Evolutionary conservation across 2,797 vertebrate species (phyloP).

Genomic region (Remorina albescens): DNA sequence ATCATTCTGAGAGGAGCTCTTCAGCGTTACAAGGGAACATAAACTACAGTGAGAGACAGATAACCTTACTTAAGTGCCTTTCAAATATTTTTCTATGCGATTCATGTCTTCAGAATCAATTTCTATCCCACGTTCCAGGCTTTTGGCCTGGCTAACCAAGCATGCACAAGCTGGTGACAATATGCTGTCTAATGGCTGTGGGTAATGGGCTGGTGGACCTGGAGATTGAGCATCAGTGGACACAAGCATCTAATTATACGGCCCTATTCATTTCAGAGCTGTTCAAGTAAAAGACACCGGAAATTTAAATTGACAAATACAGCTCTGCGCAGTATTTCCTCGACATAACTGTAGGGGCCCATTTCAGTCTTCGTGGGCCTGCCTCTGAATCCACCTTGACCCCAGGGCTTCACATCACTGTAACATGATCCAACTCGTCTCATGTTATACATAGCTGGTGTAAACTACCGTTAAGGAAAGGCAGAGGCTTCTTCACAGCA

Average conservation of each 20-base stretch:
- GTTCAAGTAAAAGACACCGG: neutral
- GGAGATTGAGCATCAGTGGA: neutral
- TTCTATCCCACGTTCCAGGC: neutral
- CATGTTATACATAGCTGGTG: conserved; percentile 20
- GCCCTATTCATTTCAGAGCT: neutral
- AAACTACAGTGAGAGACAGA: conserved; percentile 11
- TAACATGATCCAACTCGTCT: conserved; percentile 35
- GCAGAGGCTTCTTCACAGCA: neutral
- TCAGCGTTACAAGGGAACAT: neutral
- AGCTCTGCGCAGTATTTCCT: neutral
- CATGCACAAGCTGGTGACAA: neutral
- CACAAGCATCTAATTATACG: conserved; percentile 7
- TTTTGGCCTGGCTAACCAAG: neutral
- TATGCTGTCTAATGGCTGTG: conserved; percentile 16
- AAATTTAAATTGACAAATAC: neutral
- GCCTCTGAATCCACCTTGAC: neutral
- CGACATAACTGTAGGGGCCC: neutral
- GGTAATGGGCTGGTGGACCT: conserved; percentile 11
- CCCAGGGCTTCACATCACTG: neutral
- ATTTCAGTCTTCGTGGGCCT: neutral
- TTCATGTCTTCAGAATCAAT: conserved; percentile 5
- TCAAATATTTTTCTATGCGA: conserved; percentile 14
- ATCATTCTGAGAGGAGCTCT: conserved; percentile 16
- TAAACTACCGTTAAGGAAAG: neutral
- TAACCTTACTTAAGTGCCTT: neutral